A percentile compares a stretch with the other conserved stretches of the same genome.
Conservation (phyloP, 2,888 invertebrate genomes). For the Dinocampus coccinellae region DNA sequence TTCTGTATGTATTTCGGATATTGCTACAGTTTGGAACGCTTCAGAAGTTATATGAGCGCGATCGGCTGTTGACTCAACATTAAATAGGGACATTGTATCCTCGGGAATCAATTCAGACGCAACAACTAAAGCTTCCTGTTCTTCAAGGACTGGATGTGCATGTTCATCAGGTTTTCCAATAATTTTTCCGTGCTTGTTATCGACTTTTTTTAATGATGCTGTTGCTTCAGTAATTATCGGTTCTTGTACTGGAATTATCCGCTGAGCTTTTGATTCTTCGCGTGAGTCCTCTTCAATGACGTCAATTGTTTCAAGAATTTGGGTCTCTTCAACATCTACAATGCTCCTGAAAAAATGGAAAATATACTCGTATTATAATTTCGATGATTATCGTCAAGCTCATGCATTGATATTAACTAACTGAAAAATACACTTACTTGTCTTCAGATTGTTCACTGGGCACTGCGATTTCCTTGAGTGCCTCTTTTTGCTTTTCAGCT, state of each 20-base stretch:
- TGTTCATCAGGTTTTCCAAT: slow-evolving; percentile 68
- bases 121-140: slow-evolving; percentile 67
- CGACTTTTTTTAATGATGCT: slow-evolving; percentile 76
- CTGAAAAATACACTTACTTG: slow-evolving; percentile 51
- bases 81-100: slow-evolving; percentile 56
- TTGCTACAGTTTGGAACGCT: slow-evolving; percentile 72
- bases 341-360: slow-evolving; percentile 64
- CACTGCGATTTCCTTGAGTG: slow-evolving; percentile 53
- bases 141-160: slow-evolving; percentile 71
- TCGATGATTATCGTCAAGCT: background rate
- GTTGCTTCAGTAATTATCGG: slow-evolving; percentile 74
- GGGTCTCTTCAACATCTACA: slow-evolving; percentile 71
- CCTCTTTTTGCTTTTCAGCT: slow-evolving; percentile 69
- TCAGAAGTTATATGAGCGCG: slow-evolving; percentile 60
- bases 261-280: slow-evolving; percentile 69
- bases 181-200: slow-evolving; percentile 70
- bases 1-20: slow-evolving; percentile 74
- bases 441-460: slow-evolving; percentile 61
- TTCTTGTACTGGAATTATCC: slow-evolving; percentile 73
- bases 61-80: slow-evolving; percentile 55
- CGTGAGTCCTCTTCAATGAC: slow-evolving; percentile 70
- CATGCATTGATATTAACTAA: background rate
- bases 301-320: slow-evolving; percentile 74
- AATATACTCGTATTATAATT: background rate
- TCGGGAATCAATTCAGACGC: slow-evolving; percentile 63